Conservation (phyloP, 2,888 invertebrate species). For the Dermolepida albohirtum region DNA sequence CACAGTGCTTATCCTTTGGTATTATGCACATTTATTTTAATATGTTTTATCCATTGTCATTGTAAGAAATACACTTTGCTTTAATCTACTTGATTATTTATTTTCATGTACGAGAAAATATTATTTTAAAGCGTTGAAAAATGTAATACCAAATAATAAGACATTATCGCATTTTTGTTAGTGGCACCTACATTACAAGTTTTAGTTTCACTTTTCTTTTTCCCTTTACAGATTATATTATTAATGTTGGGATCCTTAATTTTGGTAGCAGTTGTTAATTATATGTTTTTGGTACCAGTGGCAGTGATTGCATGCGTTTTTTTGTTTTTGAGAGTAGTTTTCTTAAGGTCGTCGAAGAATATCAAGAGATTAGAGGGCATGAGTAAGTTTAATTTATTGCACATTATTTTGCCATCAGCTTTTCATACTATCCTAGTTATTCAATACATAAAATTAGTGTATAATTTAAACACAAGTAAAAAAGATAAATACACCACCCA, state of each 20-base stretch:
- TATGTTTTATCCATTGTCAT: background rate
- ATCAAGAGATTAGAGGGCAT: conserved; percentile 77
- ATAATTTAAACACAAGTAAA: too few relatives aligned
- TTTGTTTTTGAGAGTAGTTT: conserved; percentile 72
- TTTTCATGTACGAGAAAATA: background rate
- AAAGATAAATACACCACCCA: too few relatives aligned
- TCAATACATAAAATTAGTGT: too few relatives aligned
- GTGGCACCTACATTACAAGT: conserved; percentile 6
- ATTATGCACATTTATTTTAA: conserved; percentile 30
- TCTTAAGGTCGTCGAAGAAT: conserved; percentile 77
- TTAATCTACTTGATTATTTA: background rate
- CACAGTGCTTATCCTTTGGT: conserved; percentile 29
- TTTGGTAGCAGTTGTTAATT: conserved; percentile 70
- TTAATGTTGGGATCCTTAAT: conserved; percentile 67
- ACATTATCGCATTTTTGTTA: background rate
- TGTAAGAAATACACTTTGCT: background rate
- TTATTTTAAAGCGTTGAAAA: background rate
- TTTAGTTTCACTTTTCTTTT: conserved; percentile 18
- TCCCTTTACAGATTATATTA: conserved; percentile 62
- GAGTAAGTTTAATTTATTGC: conserved; percentile 66
- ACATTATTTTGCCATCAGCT: background rate
- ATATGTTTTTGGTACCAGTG: conserved; percentile 65
- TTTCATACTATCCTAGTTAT: background rate
- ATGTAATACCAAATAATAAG: conserved; percentile 19
- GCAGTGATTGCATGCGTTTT: conserved; percentile 72